phyloP scores from a whole-genome alignment of 2,888 invertebrate species.

The Sepiola atlantica region DNA sequence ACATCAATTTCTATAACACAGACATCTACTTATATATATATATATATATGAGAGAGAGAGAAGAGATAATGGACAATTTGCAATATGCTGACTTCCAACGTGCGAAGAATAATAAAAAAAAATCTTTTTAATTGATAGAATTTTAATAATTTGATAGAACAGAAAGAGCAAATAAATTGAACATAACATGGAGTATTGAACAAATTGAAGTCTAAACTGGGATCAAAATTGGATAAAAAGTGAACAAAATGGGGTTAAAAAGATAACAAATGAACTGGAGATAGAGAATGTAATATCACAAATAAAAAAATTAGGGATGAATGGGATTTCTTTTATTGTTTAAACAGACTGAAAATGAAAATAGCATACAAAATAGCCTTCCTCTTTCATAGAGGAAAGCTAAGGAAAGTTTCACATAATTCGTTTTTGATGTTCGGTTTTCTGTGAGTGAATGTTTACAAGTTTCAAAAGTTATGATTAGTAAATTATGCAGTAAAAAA shows the following conservation, averaged over 20 bases:
- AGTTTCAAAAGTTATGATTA: not conserved
- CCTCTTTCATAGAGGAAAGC: not conserved
- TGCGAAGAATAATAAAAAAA: too few relatives aligned
- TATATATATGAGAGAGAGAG: too few relatives aligned
- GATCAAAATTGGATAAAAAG: too few relatives aligned
- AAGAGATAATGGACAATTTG: too few relatives aligned
- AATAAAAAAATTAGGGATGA: not conserved
- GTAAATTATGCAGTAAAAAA: not conserved
- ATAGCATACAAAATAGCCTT: not conserved
- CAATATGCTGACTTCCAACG: too few relatives aligned
- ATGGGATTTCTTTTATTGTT: not conserved
- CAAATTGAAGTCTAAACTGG: too few relatives aligned
- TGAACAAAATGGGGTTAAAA: not conserved
- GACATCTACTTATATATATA: too few relatives aligned
- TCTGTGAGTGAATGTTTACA: not conserved
- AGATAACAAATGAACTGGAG: not conserved
- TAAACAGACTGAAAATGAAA: conserved; percentile 9
- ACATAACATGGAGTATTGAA: too few relatives aligned
- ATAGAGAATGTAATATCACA: not conserved
- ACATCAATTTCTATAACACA: too few relatives aligned
- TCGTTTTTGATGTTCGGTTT: not conserved
- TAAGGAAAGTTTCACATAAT: not conserved
- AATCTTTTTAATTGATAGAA: too few relatives aligned
- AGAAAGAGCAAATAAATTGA: too few relatives aligned
- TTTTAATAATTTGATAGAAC: too few relatives aligned